Evolutionary conservation across 2,888 invertebrate species (phyloP).

Genomic region (Ophioninae sp.): DNA sequence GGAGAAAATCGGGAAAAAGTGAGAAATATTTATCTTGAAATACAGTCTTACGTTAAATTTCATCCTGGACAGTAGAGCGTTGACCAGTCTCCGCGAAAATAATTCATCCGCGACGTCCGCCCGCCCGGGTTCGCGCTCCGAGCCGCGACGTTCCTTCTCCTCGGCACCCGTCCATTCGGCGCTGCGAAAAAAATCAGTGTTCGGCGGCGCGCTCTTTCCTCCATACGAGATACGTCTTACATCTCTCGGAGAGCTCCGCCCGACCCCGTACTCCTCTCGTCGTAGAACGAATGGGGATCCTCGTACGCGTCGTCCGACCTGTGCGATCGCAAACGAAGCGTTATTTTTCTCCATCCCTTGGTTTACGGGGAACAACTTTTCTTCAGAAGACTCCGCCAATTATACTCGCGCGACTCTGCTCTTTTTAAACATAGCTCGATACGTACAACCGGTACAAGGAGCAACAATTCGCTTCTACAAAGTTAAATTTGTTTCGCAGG

Average conservation of each 20-base stretch:
- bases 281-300: background rate
- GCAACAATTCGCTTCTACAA: too few species aligned
- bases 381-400: too few species aligned
- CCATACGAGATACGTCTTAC: background rate
- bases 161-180: background rate
- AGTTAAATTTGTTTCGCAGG: background rate
- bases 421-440: too few species aligned
- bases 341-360: background rate
- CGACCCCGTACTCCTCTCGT: background rate
- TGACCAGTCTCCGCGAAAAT: slow-evolving; percentile 71
- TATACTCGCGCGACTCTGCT: too few species aligned
- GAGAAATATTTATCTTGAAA: background rate
- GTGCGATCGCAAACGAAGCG: background rate
- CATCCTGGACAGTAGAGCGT: slow-evolving; percentile 69
- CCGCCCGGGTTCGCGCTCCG: slow-evolving; percentile 11
- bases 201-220: background rate
- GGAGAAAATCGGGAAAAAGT: background rate
- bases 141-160: background rate
- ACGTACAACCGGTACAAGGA: too few species aligned
- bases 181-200: background rate
- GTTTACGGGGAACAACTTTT: too few species aligned
- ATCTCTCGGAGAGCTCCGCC: background rate
- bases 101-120: slow-evolving; percentile 64
- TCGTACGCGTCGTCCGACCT: background rate
- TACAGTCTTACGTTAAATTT: slow-evolving; percentile 65